A percentile compares a stretch with the other conserved stretches of the same genome.
phyloP scores from a whole-genome alignment of 2,113 vertebrate species.

The Gobius niger region DNA sequence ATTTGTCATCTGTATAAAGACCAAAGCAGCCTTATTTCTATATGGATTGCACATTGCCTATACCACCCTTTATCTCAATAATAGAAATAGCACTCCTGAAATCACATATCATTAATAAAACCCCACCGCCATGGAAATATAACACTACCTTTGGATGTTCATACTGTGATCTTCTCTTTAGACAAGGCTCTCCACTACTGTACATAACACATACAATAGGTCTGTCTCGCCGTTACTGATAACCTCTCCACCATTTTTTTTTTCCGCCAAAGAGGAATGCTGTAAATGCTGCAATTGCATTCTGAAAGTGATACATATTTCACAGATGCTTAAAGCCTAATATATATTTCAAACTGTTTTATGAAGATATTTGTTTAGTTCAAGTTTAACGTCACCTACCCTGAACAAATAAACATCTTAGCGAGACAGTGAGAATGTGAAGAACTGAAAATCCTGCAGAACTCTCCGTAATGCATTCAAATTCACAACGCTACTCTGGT shows the following conservation, averaged over 20 bases:
- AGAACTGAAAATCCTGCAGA: not conserved
- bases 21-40: conserved; percentile 4
- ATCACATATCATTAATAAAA: conserved; percentile 66
- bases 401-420: not conserved
- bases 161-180: conserved; percentile 54
- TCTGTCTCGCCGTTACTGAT: conserved; percentile 74
- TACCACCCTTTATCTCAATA: conserved; percentile 69
- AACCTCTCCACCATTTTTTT: conserved; percentile 58
- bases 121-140: conserved; percentile 51
- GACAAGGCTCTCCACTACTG: conserved; percentile 59
- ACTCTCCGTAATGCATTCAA: not conserved
- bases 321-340: conserved; percentile 72
- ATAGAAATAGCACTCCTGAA: conserved; percentile 54
- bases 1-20: conserved; percentile 18
- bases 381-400: not conserved
- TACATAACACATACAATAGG: conserved; percentile 73
- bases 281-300: conserved; percentile 61
- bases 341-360: not conserved
- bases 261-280: conserved; percentile 26
- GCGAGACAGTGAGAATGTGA: not conserved
- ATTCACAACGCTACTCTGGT: conserved; percentile 23
- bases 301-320: conserved; percentile 73
- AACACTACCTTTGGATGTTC: conserved; percentile 62
- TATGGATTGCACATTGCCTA: conserved; percentile 19
- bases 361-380: not conserved